Evolutionary conservation across 2,113 vertebrate genomes (phyloP).

Genomic region (Emydocephalus ijimae): DNA sequence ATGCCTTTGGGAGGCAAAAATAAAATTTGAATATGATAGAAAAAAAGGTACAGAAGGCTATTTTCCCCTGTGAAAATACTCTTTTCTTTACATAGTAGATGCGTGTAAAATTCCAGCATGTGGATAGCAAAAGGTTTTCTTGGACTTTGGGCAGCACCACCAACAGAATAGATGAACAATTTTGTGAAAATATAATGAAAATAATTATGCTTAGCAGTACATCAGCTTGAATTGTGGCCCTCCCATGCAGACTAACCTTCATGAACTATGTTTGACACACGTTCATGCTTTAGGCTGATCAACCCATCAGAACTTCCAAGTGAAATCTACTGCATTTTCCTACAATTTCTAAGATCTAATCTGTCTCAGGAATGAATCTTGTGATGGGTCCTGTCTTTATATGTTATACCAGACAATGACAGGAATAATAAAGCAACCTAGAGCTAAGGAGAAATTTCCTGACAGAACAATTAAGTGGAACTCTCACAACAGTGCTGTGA

Average conservation of each 20-base stretch:
- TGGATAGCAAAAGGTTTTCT: not conserved
- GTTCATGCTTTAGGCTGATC: not conserved
- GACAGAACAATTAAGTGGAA: too few species aligned
- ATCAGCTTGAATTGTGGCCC: not conserved
- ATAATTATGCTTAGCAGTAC: not conserved
- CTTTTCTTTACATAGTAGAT: not conserved
- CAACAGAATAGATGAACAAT: not conserved
- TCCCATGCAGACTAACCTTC: not conserved
- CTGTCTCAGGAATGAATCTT: not conserved
- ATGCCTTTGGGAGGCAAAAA: not conserved
- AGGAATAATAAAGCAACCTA: not conserved
- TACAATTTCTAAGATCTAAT: not conserved
- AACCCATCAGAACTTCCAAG: not conserved
- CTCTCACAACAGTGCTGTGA: too few species aligned
- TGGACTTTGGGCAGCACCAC: not conserved
- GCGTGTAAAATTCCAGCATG: not conserved
- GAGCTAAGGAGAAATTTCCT: too few species aligned
- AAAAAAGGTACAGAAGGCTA: not conserved
- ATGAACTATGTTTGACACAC: not conserved
- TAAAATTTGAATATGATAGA: not conserved
- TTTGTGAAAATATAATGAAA: not conserved
- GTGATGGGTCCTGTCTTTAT: not conserved
- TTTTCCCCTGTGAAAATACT: not conserved
- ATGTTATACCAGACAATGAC: not conserved
- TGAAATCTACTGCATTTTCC: not conserved